Conservation (phyloP, 2,888 invertebrate species). For the Sarcophaga carnaria region DNA sequence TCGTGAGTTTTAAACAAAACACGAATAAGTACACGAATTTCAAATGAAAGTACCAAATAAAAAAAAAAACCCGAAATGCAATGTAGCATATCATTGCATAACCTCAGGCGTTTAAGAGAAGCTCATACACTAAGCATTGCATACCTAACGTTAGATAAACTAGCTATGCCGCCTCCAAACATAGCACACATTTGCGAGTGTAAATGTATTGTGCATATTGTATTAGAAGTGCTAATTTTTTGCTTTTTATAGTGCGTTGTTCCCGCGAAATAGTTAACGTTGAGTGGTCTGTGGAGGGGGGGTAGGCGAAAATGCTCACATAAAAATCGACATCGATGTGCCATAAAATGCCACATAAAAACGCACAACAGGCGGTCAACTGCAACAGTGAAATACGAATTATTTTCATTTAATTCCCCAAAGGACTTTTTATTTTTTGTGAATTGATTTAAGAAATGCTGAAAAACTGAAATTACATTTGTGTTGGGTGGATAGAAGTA, state of each 20-base stretch:
- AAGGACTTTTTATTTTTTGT: constrained; percentile 18
- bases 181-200: background rate
- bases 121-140: background rate
- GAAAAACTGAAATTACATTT: constrained; percentile 14
- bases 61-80: constrained; percentile 23
- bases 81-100: constrained; percentile 76
- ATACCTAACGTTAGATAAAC: constrained; percentile 6
- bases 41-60: constrained; percentile 17
- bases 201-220: background rate
- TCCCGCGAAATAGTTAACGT: background rate
- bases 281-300: background rate
- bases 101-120: constrained; percentile 73
- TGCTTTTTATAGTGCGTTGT: constrained; percentile 52
- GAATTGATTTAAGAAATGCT: background rate
- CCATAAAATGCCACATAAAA: constrained; percentile 66
- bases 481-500: background rate
- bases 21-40: constrained; percentile 23
- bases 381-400: constrained; percentile 40
- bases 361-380: constrained; percentile 66
- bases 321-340: constrained; percentile 78
- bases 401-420: constrained; percentile 37
- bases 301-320: constrained; percentile 73
- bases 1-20: constrained; percentile 46
- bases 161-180: background rate
- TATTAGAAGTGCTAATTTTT: constrained; percentile 46